A percentile compares a stretch with the other conserved stretches of the same genome.
phyloP scores from a whole-genome alignment of 2,888 invertebrate species.

The Arrhopalites spinosus region DNA sequence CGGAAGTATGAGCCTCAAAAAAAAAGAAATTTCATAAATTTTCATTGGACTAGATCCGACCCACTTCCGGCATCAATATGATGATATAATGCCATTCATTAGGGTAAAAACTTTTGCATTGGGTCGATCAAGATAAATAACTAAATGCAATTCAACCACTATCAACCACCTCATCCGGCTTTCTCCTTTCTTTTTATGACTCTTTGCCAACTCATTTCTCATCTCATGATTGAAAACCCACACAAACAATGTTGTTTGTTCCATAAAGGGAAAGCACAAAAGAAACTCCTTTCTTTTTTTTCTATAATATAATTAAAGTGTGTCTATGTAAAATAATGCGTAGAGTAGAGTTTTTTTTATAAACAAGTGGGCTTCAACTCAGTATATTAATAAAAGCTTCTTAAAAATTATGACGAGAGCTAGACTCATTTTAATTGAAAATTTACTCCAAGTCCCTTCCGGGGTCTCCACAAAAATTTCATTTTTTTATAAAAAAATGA shows the following conservation, averaged over 20 bases:
- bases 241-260: not conserved
- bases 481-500: too few species aligned
- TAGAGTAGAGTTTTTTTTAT: too few species aligned
- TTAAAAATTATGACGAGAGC: too few species aligned
- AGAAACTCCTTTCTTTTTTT: too few species aligned
- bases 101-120: slow-evolving; percentile 21
- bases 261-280: too few species aligned
- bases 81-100: slow-evolving; percentile 33
- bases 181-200: not conserved
- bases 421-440: too few species aligned
- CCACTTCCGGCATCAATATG: slow-evolving; percentile 30
- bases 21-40: slow-evolving; percentile 26
- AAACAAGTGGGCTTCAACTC: too few species aligned
- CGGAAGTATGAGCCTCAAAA: slow-evolving; percentile 19
- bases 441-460: too few species aligned
- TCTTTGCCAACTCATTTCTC: not conserved
- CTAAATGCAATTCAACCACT: slow-evolving; percentile 12
- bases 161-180: not conserved
- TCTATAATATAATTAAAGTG: too few species aligned
- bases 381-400: too few species aligned
- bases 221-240: not conserved
- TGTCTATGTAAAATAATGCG: too few species aligned
- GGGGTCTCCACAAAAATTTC: too few species aligned
- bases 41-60: slow-evolving; percentile 21
- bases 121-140: slow-evolving; percentile 21